A percentile compares a stretch with the other conserved stretches of the same genome.
These are phyloP conservation scores for Sympetrum striolatum DNA, from an alignment of 2,888 invertebrate species.

Conservation along the genomic window DNA sequence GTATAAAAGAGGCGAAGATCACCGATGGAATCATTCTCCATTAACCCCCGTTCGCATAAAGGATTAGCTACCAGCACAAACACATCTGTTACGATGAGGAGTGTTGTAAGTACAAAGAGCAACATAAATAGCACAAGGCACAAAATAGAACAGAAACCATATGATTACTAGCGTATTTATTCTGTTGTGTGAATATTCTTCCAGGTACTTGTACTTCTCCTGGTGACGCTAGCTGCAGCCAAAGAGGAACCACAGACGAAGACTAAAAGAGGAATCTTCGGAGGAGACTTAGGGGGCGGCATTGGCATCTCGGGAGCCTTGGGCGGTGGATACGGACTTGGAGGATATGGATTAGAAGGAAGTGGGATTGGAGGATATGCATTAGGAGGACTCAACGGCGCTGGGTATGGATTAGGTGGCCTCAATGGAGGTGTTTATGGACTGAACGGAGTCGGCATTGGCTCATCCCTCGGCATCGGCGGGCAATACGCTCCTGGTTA, in stretches of 20 bases:
- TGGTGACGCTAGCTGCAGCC: background rate
- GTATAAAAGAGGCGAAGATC: slow-evolving; percentile 10
- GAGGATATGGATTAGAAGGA: background rate
- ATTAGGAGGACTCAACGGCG: background rate
- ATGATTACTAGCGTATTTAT: background rate
- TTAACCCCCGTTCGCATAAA: background rate
- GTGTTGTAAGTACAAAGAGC: background rate
- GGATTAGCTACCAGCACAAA: background rate
- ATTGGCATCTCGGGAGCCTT: background rate
- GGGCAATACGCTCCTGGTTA: background rate
- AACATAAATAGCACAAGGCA: no score
- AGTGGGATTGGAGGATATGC: background rate
- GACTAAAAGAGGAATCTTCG: background rate
- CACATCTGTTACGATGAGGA: background rate
- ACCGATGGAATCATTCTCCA: background rate
- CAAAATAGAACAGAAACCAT: background rate
- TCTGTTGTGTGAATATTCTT: background rate
- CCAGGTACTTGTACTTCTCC: background rate
- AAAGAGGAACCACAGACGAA: background rate
- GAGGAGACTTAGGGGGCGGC: background rate
- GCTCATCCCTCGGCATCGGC: background rate
- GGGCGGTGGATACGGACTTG: background rate
- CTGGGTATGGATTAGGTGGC: background rate
- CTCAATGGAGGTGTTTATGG: background rate
- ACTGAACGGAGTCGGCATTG: background rate